phyloP scores from a whole-genome alignment of 2,888 invertebrate species.

The Leptinotarsa tumamoca region DNA sequence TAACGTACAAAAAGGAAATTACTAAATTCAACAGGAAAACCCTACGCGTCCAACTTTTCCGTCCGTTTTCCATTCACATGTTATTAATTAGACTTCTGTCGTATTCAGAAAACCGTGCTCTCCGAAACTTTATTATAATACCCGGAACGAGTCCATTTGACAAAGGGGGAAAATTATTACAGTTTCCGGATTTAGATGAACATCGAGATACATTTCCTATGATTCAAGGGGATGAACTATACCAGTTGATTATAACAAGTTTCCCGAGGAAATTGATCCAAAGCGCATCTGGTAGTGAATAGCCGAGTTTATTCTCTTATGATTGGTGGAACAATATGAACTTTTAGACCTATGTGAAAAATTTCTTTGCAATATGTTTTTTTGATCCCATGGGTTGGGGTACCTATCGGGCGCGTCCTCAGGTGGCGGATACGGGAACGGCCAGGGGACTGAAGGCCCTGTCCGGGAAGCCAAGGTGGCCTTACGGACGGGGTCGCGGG shows the following conservation, averaged over 20 bases:
- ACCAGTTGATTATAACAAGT: neutral
- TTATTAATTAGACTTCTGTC: neutral
- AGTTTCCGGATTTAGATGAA: neutral
- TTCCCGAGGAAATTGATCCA: neutral
- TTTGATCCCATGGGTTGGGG: too few relatives aligned
- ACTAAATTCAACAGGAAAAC: neutral
- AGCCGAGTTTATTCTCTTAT: too few relatives aligned
- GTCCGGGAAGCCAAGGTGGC: too few relatives aligned
- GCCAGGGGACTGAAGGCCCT: too few relatives aligned
- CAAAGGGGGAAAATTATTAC: neutral
- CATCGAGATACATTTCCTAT: neutral
- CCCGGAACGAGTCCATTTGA: neutral
- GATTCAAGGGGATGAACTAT: neutral
- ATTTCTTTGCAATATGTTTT: too few relatives aligned
- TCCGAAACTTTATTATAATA: conserved; percentile 3
- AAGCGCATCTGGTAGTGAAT: neutral
- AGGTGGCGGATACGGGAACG: too few relatives aligned
- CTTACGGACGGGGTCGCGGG: too few relatives aligned
- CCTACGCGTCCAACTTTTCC: neutral
- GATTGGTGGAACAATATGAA: too few relatives aligned
- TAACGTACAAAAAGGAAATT: neutral
- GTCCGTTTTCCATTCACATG: conserved; percentile 3
- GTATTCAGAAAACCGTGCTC: neutral
- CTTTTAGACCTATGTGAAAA: too few relatives aligned
- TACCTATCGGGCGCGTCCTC: too few relatives aligned